phyloP scores from a whole-genome alignment of 2,797 vertebrate species.

The Aphelocoma californica region DNA sequence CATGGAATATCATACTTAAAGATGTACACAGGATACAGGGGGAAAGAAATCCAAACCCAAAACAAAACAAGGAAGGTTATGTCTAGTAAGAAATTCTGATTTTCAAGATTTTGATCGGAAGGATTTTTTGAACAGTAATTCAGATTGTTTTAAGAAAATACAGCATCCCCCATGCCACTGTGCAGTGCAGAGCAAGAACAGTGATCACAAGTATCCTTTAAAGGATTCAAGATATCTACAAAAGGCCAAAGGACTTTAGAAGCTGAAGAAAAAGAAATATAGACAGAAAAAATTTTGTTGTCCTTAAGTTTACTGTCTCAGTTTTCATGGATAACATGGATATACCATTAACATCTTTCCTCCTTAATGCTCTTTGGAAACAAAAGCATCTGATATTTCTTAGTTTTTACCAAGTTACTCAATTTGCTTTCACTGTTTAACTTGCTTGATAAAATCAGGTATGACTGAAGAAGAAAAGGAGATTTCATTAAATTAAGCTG shows the following conservation, averaged over 20 bases:
- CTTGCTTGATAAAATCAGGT: not conserved
- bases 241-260: not conserved
- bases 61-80: not conserved
- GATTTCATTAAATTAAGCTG: not conserved
- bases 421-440: not conserved
- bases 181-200: not conserved
- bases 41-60: not conserved
- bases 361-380: not conserved
- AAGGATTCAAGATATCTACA: not conserved
- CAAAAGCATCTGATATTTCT: not conserved
- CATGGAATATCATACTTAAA: not conserved
- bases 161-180: accelerated
- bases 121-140: not conserved
- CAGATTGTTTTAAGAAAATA: not conserved
- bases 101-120: not conserved
- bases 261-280: not conserved
- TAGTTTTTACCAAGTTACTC: not conserved
- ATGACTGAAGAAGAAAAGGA: not conserved
- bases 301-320: not conserved
- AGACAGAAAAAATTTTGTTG: not conserved
- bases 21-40: not conserved
- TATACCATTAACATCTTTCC: not conserved
- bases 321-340: not conserved
- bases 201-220: not conserved
- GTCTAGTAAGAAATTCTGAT: not conserved